A percentile compares a stretch with the other conserved stretches of the same genome.
Conservation (phyloP, 2,113 vertebrate genomes). For the Caretta caretta region DNA sequence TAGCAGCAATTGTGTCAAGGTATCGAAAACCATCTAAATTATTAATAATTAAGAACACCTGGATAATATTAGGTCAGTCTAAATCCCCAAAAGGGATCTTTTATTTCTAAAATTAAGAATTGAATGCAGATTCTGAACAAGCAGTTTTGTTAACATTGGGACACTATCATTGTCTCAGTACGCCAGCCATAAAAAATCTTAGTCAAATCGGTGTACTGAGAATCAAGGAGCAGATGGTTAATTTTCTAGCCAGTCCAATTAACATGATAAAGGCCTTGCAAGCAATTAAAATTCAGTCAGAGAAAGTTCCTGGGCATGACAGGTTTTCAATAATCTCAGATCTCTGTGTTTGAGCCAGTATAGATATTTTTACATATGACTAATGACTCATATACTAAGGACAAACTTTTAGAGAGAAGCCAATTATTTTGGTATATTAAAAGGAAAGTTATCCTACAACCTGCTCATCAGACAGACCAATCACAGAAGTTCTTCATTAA, state of each 20-base stretch:
- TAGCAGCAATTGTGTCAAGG: not conserved
- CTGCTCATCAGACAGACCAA: not conserved
- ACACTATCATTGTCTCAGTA: constrained; percentile 19
- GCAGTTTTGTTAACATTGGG: not conserved
- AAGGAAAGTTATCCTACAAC: not conserved
- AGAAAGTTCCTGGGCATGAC: constrained; percentile 34
- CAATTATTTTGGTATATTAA: not conserved
- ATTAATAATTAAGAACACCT: not conserved
- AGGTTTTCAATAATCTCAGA: not conserved
- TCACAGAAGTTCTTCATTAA: constrained; percentile 15
- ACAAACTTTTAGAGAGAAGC: not conserved
- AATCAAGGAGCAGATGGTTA: constrained; percentile 49
- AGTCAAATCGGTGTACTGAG: constrained; percentile 8
- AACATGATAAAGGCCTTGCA: constrained; percentile 31
- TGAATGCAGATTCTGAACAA: constrained; percentile 1
- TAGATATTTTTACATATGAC: not conserved
- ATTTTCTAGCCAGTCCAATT: constrained; percentile 57
- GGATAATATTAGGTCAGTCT: not conserved
- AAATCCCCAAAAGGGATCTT: not conserved
- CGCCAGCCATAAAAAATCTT: constrained; percentile 14
- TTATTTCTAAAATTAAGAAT: not conserved
- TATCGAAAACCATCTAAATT: not conserved
- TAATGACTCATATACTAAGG: not conserved
- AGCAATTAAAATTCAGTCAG: constrained; percentile 31
- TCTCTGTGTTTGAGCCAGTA: not conserved